Base-by-base conservation (phyloP, 2,113 vertebrate species). In the Tringa solitaria region DNA sequence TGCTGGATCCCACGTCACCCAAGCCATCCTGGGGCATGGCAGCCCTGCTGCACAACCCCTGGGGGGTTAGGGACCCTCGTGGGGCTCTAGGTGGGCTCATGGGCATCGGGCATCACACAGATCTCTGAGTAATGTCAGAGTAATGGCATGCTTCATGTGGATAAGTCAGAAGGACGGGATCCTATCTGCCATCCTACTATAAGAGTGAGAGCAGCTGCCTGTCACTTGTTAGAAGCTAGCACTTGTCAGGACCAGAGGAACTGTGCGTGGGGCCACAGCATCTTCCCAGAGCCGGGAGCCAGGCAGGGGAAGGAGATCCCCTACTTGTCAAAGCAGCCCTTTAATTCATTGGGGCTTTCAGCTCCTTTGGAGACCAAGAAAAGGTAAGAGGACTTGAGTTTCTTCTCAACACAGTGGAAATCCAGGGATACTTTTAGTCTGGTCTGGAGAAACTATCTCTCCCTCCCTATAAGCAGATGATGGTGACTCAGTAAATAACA, bases 91-190 rank as follows among this genome's bases (percentile, higher is more conserved):
- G 46, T 7, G n/a, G 46, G 64, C 14, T 76, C 12, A 10, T 0
- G 1, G 35, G 22, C 8, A 8, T 9, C 30, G 37, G 18, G 50
- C 27, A 27, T 10, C 63, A 21, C 37, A 22, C 23, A 48, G 19
- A 3, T 18, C 43, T 69, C 48, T 28, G 68, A n/a, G n/a, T n/a
- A n/a, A 45, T 22, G 23, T 8, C 19, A 26, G 56, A 64, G 56
- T 8, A 35, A 75, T 18, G 54, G 28, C 26, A 53, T 0, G 0
- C 28, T 70, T 53, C 27, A 14, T 10, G 37, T 0, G 0, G 22
- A 16, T 24, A 50, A 51, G 30, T 26, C 30, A 41, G 53, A 57
- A 69, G 50, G 56, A 70, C 0, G 7, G 19, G 22, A 39, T 72
- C 45, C 53, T 32, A 3, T 10, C 39, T 1, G 1, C 33, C 43